These are phyloP conservation scores for Philopotamus ludificatus DNA, from an alignment of 1,140 invertebrate genomes.

Conservation along the genomic window DNA sequence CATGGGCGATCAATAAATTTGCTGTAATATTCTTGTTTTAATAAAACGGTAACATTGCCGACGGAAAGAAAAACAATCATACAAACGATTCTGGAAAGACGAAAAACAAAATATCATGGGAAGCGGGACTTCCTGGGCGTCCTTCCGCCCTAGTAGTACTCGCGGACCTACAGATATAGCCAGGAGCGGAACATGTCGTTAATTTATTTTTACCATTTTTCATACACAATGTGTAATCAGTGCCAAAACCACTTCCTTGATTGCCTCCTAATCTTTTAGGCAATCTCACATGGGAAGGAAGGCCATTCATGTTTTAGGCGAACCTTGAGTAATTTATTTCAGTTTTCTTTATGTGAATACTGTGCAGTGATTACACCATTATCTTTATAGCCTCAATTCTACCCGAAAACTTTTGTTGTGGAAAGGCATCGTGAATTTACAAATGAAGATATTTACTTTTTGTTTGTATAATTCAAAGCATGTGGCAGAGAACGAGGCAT, in stretches of 20 bases:
- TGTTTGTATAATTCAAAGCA: no score
- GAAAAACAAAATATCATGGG: no score
- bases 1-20: no score
- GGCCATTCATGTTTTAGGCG: not conserved
- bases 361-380: not conserved
- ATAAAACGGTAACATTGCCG: no score
- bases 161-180: no score
- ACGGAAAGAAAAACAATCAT: no score
- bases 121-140: no score
- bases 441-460: no score
- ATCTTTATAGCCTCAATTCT: not conserved
- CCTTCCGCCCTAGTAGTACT: no score
- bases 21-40: no score
- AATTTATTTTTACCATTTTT: not conserved
- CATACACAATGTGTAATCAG: not conserved
- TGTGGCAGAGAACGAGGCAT: no score
- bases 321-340: not conserved
- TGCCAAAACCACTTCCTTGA: not conserved
- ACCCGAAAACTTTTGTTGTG: not conserved
- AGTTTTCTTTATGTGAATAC: not conserved
- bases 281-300: not conserved
- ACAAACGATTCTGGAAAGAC: no score
- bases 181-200: not conserved
- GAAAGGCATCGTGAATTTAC: not conserved
- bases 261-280: not conserved